Evolutionary conservation across 2,797 vertebrate species (phyloP).

Genomic region (Brotula barbata): DNA sequence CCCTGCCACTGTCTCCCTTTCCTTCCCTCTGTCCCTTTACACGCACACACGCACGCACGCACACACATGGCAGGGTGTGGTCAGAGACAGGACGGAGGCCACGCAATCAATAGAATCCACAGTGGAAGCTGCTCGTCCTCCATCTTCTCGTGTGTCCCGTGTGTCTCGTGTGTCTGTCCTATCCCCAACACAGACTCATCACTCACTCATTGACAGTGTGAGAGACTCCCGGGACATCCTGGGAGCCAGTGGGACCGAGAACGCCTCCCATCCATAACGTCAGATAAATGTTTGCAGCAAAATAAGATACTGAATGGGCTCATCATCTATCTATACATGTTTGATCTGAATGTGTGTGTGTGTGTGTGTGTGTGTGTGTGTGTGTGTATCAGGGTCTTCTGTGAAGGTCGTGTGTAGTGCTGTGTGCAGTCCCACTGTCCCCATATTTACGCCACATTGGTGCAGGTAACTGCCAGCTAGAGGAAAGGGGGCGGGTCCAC

Average conservation of each 20-base stretch:
- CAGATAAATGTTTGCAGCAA: constrained; percentile 46
- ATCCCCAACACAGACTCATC: constrained; percentile 4
- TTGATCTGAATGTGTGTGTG: constrained; percentile 8
- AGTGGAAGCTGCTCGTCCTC: not conserved
- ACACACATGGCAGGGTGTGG: constrained; percentile 48
- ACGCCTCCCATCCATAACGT: constrained; percentile 14
- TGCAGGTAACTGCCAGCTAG: constrained; percentile 15
- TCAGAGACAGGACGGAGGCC: constrained; percentile 70
- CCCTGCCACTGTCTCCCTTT: constrained; percentile 10
- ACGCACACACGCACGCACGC: constrained; percentile 16
- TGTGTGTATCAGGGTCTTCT: not conserved
- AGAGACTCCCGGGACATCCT: constrained; percentile 15
- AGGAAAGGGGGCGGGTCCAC: not conserved
- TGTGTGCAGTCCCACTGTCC: not conserved
- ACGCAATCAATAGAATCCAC: not conserved
- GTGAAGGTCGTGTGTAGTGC: not conserved
- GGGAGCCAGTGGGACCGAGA: too few relatives aligned
- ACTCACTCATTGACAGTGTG: constrained; percentile 5
- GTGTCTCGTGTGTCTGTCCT: constrained; percentile 18
- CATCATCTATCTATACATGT: constrained; percentile 19
- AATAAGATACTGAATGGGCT: constrained; percentile 24
- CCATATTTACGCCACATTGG: not conserved
- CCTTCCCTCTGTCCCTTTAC: constrained; percentile 10
- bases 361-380: not conserved
- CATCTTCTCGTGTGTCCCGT: constrained; percentile 27